These are phyloP conservation scores for Fulmarus glacialis DNA, from an alignment of 2,113 vertebrate species.

Conservation along the genomic window DNA sequence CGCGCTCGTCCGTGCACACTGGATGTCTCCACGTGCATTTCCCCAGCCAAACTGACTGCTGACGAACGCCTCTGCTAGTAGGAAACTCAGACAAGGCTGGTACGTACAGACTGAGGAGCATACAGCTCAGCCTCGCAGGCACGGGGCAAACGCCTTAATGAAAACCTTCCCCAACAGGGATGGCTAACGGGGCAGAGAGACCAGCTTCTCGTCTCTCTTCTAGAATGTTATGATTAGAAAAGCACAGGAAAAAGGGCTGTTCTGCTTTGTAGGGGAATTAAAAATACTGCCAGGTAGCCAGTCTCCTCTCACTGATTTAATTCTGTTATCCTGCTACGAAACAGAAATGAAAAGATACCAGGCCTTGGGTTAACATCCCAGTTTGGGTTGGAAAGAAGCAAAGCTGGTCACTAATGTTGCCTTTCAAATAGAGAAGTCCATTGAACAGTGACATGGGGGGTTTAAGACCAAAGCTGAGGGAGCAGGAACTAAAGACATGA, in stretches of 20 bases:
- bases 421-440: neutral
- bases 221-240: neutral
- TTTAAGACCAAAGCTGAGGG: neutral
- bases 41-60: neutral
- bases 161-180: neutral
- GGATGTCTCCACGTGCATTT: neutral
- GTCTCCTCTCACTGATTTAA: neutral
- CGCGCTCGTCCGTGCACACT: neutral
- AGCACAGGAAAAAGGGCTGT: neutral
- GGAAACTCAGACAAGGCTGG: neutral
- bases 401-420: neutral
- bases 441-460: neutral
- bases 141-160: rapidly evolving
- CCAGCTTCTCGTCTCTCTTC: neutral
- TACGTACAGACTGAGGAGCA: neutral
- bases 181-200: neutral
- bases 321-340: neutral
- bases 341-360: neutral
- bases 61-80: neutral
- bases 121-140: rapidly evolving
- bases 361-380: neutral
- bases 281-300: neutral
- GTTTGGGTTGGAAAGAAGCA: neutral
- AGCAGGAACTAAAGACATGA: neutral
- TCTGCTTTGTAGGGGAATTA: neutral